phyloP scores from a whole-genome alignment of 2,797 vertebrate genomes.

The Semotilus atromaculatus region DNA sequence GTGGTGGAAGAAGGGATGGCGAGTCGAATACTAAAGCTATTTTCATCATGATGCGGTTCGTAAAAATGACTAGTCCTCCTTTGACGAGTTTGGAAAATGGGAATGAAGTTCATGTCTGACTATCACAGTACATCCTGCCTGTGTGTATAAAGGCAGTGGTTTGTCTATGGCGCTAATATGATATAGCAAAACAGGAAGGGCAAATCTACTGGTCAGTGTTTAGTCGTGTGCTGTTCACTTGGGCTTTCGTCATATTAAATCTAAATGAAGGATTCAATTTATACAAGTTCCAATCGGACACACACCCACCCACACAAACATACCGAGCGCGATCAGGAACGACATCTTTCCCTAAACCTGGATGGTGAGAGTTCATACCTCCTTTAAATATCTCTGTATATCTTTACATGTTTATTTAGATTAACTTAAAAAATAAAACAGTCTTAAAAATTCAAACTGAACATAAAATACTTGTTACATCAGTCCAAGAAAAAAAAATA shows the following conservation, averaged over 20 bases:
- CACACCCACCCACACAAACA: constrained; percentile 23
- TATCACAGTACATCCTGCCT: constrained; percentile 12
- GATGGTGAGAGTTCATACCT: constrained; percentile 54
- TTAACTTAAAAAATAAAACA: constrained; percentile 66
- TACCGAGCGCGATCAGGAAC: constrained; percentile 49
- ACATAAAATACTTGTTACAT: constrained; percentile 65
- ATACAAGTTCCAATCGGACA: background rate
- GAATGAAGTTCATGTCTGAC: constrained; percentile 10
- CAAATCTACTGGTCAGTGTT: constrained; percentile 33
- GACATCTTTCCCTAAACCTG: constrained; percentile 53
- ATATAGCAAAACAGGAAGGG: constrained; percentile 26
- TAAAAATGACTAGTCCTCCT: constrained; percentile 13
- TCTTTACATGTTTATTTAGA: constrained; percentile 56
- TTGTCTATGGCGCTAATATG: background rate
- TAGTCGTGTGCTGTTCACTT: constrained; percentile 28
- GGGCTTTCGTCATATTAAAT: constrained; percentile 31
- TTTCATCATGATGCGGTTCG: background rate
- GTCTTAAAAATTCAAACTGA: constrained; percentile 61
- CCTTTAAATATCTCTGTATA: constrained; percentile 62
- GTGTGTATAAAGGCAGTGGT: constrained; percentile 7
- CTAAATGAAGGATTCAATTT: constrained; percentile 17
- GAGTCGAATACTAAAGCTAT: constrained; percentile 18
- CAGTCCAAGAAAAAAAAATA: constrained; percentile 66
- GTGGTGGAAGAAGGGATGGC: constrained; percentile 16
- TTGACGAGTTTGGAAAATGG: background rate